Conservation (phyloP, 2,113 vertebrate species). For the Aptenodytes forsteri region DNA sequence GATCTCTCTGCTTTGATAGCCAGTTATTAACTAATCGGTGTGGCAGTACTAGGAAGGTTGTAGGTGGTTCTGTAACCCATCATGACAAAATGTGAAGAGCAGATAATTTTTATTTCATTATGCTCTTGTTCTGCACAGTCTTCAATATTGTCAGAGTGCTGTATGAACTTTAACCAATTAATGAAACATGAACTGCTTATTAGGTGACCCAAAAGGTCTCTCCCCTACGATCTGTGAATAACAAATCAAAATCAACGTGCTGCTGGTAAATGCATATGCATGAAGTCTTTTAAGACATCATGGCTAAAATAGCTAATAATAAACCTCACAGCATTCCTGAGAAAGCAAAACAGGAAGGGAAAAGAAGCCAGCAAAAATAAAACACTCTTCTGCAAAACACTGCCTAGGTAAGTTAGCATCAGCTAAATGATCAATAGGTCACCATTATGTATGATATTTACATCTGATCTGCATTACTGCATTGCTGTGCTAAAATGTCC, state of each 20-base stretch:
- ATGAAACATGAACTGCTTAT: constrained; percentile 63
- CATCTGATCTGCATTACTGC: constrained; percentile 44
- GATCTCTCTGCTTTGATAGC: constrained; percentile 1
- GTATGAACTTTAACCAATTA: constrained; percentile 63
- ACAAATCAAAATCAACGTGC: constrained; percentile 40
- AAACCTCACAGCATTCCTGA: not conserved
- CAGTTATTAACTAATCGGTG: not conserved
- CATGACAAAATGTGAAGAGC: constrained; percentile 34
- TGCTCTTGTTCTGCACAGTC: constrained; percentile 53
- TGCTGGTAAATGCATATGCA: constrained; percentile 42
- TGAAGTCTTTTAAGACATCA: constrained; percentile 37
- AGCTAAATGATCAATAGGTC: constrained; percentile 23
- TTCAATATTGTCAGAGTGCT: constrained; percentile 37
- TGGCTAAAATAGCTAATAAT: constrained; percentile 45
- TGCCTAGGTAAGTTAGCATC: constrained; percentile 3
- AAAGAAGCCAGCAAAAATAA: constrained; percentile 33
- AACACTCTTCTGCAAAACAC: not conserved
- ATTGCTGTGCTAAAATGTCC: constrained; percentile 16
- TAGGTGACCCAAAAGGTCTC: constrained; percentile 60
- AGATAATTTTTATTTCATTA: constrained; percentile 61
- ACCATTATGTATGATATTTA: constrained; percentile 11
- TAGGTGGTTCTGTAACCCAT: constrained; percentile 36
- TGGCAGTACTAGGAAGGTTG: not conserved
- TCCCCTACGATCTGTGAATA: constrained; percentile 33
- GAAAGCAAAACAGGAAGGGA: constrained; percentile 16